Conservation (phyloP, 2,113 vertebrate genomes). For the Hippocampus zosterae region DNA sequence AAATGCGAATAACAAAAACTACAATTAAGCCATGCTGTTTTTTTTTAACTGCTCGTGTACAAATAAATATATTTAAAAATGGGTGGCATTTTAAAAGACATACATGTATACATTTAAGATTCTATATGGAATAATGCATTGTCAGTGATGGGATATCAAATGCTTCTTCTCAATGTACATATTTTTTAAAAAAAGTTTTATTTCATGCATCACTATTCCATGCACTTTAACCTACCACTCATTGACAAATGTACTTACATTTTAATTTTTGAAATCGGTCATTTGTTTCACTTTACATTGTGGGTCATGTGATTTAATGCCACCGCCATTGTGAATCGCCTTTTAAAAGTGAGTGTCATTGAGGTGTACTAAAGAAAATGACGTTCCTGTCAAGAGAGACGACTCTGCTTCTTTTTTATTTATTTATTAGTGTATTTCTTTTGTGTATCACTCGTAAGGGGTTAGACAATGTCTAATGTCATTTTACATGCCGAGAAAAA, state of each 20-base stretch:
- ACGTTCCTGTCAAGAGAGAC: conserved; percentile 8
- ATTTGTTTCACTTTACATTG: background rate
- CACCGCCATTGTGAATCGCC: conserved; percentile 17
- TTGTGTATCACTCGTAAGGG: background rate
- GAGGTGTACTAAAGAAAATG: conserved; percentile 13
- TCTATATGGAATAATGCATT: background rate
- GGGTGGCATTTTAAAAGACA: background rate
- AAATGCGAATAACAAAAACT: too few species aligned
- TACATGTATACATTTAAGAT: too few species aligned
- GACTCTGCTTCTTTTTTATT: background rate
- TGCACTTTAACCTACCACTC: conserved; percentile 23
- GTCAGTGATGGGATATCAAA: conserved; percentile 39
- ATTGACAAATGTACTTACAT: background rate
- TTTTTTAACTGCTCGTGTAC: background rate
- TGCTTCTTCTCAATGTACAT: conserved; percentile 11
- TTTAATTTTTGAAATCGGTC: background rate
- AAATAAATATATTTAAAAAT: background rate
- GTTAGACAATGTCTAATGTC: conserved; percentile 2
- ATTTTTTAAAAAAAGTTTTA: conserved; percentile 17
- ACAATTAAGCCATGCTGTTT: too few species aligned
- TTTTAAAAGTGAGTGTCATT: conserved; percentile 15
- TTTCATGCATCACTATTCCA: conserved; percentile 14
- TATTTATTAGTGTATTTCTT: background rate
- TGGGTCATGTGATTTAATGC: background rate
- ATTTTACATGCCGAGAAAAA: conserved; percentile 40